Evolutionary conservation across 2,888 invertebrate genomes (phyloP), one percentile per base, ranked within the genome.

Genomic region (Dolichomitus sp.): DNA sequence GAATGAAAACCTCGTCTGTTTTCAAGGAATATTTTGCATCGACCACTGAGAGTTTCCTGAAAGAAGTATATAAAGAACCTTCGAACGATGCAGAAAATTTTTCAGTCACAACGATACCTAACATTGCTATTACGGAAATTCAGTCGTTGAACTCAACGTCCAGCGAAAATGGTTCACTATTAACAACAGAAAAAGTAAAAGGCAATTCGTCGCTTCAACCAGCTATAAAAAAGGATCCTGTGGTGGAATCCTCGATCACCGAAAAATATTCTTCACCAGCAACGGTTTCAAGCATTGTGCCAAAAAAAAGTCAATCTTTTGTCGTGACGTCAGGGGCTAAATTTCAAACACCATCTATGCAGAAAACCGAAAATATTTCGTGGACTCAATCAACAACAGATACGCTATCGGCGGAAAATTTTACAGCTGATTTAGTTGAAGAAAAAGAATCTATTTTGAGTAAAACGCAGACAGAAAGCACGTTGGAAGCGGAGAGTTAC

Each of bases 201-300:
- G 14, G 37, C 17, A 2, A 17, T 57, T 42, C 40, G 9, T 42
- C 27, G 3, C 9, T n/a, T 37, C 33, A 59, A 17, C 5, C 30
- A 19, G n/a, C 42, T 27, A 6, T 42, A 57, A 57, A 40, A 27
- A 14, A 5, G 17, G n/a, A 27, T 5, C 17, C 40, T 2, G 11
- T 14, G 5, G 42, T 42, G 1, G 9, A 48, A 63, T 48, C 27
- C 30, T 33, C 40, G 14, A 63, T 12, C 7, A 17, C n/a, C n/a
- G 74, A 75, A 40, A 37, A 75, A 17, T 61, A 65, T 69, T 42
- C 27, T 23, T 54, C 48, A 42, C 5, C 59, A 19, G 14, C 23
- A 48, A 48, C 48, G 2, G 7, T 50, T 48, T 37, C 19, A 19
- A 48, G 19, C 12, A 19, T 7, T 5, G 33, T 11, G n/a, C 57